Evolutionary conservation across 2,888 invertebrate genomes (phyloP), one percentile per base, ranked within the genome.

Genomic region (Drosophila falleni): DNA sequence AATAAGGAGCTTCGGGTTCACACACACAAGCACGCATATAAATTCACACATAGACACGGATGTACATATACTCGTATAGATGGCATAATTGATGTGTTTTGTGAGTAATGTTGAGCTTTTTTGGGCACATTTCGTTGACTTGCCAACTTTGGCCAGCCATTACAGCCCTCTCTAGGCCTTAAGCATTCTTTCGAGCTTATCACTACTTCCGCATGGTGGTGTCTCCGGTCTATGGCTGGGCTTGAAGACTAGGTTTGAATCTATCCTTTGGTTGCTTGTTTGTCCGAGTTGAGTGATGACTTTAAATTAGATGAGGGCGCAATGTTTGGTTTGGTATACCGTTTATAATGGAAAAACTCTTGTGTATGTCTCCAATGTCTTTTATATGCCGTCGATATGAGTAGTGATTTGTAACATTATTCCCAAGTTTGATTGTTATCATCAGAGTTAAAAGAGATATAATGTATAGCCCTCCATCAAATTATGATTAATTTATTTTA

Each of bases 51-150:
- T 26, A n/a, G 5, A n/a, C 19, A 33, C 55, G 59, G 47, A 33
- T 19, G 9, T 19, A 29, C 54, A 10, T 47, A 55, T 53, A 37
- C 63, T 42, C 33, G 39, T 59, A 50, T 50, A 66, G 71, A 16
- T 51, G 68, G 71, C 83, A 87, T 86, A 86, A 86, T 86, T 86
- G 86, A 86, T 86, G 86, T 85, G 81, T 81, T 87, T 87, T 84
- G 84, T 87, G 87, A 84, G 84, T 84, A 84, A 84, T 84, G 84
- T 71, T 65, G 56, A 80, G 81, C 67, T 84, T 74, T 79, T 69
- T 67, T 42, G 51, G 61, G 61, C 51, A 44, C 64, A 65, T 51
- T 65, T 61, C 59, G 74, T 78, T 78, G 78, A 78, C 78, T 78
- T 74, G 78, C 78, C 65, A 77, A 77, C 76, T 76, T 77, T 76